Evolutionary conservation across 1,140 invertebrate genomes (phyloP), one percentile per base, ranked within the genome.

Genomic region (Agraylea sexmaculata): DNA sequence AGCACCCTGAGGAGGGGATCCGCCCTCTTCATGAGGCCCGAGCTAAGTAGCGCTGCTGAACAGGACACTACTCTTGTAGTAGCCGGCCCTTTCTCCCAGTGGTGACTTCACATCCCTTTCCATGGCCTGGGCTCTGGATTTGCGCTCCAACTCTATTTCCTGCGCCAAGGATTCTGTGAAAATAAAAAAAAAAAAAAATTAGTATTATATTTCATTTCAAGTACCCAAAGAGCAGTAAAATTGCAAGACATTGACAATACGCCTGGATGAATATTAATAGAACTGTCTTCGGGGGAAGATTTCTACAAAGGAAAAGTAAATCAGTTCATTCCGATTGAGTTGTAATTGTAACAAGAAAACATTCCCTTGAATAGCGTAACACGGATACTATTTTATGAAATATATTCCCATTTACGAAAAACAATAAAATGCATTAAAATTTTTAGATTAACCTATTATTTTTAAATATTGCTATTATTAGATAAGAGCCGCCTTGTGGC

Each of bases 61-160:
- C 33, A 87, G 68, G 43, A 86, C 82, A 10, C 83, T 85, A 59
- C 84, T 86, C 61, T 87, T 86, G 70, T 86, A 87, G 64, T 86
- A 86, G 49, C 71, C 71, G 46, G 78, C 73, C 52, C 77, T 69
- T 53, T 87, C 84, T 59, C 84, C 83, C 46, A 87, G 69, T 19
- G 82, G 82, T 55, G 81, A 82, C 63, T 88, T 87, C 23, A 86
- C 81, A 55, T 87, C 83, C 47, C 80, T 73, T 55, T 87, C 83
- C 51, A 76, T 67, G 49, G 69, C 68, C 46, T 84, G 81, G 53
- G 83, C 82, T 41, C 83, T 74, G 23, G 77, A 74, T 61, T 87
- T 87, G 62, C 83, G 73, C 56, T 88, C 84, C 70, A 85, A 72
- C 63, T 87, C 83, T 50, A 87, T 70, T 60, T 87, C 84, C 58